Evolutionary conservation across 2,888 invertebrate species (phyloP), one percentile per base, ranked within the genome.

Genomic region (Luffia ferchaultella): DNA sequence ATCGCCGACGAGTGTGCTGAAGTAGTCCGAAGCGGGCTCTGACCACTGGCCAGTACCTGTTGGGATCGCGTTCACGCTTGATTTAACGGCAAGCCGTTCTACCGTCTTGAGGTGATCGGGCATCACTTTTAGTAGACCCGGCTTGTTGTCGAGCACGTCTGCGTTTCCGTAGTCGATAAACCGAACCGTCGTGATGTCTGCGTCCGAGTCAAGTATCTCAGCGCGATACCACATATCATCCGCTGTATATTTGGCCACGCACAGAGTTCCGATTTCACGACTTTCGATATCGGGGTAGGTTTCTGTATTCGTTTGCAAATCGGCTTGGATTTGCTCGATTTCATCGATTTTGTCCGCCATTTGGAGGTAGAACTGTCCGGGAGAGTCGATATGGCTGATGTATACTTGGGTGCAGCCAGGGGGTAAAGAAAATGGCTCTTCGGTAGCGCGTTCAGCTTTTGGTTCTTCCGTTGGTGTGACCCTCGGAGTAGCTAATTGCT

Each of bases 211-310:
- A 42, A 96, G 87, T 7, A 98, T 90, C 64, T 90, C 90, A 0
- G 96, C 97, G 52, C 98, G 87, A 70, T 98, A 98, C 97, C 98
- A 98, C 55, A 88, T 87, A 42, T 91, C 90, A 65, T 97, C 95
- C 1, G 88, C 90, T 0, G 90, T 87, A 68, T 94, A 97, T 62
- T 91, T 89, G 0, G 96, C 96, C 46, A 90, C 84, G 59, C 93
- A 93, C 0, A 89, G 62, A 0, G 87, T 86, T 5, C 90, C 89
- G 51, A 87, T 77, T 45, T 88, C 87, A 1, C 87, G 83, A 50
- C 69, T 86, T 51, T 85, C 85, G 9, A 90, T 67, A 41, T 86
- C 82, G 0, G 84, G 65, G 64, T 88, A 84, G 0, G 70, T 67
- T 0, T 70, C 65, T 0, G 88, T 86, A 7, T 85, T 77, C 18